Evolutionary conservation across 2,888 invertebrate genomes (phyloP).

Genomic region (Diarsia rubi): DNA sequence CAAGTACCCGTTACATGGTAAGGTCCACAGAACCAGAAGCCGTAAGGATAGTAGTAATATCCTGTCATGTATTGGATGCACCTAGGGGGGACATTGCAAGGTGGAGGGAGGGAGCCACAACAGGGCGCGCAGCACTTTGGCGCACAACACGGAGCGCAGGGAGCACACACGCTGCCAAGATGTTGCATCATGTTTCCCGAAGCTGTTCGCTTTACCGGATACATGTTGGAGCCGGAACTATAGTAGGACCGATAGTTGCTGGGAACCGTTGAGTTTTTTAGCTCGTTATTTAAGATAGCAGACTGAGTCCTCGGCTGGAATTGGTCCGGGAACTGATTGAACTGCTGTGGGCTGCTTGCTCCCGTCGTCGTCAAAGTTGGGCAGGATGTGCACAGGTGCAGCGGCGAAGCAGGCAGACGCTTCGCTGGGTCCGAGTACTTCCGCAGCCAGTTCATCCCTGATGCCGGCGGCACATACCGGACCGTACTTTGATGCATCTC

Average conservation of each 20-base stretch:
- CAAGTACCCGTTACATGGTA: slow-evolving; percentile 68
- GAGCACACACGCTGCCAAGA: slow-evolving; percentile 38
- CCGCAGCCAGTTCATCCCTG: slow-evolving; percentile 59
- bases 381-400: slow-evolving; percentile 72
- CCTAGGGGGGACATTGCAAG: slow-evolving; percentile 65
- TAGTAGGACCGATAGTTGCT: slow-evolving; percentile 42
- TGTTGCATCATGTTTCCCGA: slow-evolving; percentile 42
- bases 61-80: slow-evolving; percentile 71
- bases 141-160: slow-evolving; percentile 11
- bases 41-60: slow-evolving; percentile 73
- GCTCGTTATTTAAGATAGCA: slow-evolving; percentile 53
- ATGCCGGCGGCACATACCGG: slow-evolving; percentile 61
- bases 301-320: slow-evolving; percentile 61
- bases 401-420: slow-evolving; percentile 36
- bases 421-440: slow-evolving; percentile 38
- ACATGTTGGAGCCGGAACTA: neutral
- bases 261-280: neutral
- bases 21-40: slow-evolving; percentile 74
- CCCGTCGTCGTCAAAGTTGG: slow-evolving; percentile 61
- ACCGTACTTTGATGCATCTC: slow-evolving; percentile 69
- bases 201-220: neutral
- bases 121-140: slow-evolving; percentile 37
- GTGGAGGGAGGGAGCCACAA: slow-evolving; percentile 57
- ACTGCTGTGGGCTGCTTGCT: neutral
- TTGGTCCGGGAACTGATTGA: slow-evolving; percentile 33